A percentile compares a stretch with the other conserved stretches of the same genome.
phyloP scores from a whole-genome alignment of 2,113 vertebrate species.

The Carettochelys insculpta region DNA sequence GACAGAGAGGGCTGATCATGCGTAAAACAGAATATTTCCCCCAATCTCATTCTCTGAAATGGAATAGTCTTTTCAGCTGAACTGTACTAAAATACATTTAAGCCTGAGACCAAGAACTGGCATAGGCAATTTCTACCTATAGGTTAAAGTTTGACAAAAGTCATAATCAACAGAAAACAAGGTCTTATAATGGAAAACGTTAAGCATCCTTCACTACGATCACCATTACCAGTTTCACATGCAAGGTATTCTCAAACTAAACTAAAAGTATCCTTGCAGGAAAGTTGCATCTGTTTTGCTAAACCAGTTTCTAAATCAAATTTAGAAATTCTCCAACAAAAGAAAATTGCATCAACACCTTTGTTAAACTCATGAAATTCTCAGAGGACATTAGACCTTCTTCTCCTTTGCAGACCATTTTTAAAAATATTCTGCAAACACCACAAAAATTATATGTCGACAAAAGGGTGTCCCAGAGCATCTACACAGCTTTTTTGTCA shows the following conservation, averaged over 20 bases:
- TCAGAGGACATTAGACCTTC: background rate
- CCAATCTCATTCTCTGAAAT: background rate
- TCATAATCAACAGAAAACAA: background rate
- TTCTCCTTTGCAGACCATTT: background rate
- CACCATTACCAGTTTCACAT: background rate
- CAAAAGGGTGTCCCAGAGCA: no score
- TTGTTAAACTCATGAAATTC: background rate
- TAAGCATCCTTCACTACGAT: background rate
- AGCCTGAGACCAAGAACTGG: background rate
- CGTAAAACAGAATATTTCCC: background rate
- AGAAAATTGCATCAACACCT: background rate
- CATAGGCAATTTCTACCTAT: background rate
- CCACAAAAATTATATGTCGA: background rate
- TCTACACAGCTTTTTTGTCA: no score
- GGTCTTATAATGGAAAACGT: background rate
- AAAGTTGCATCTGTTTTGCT: background rate
- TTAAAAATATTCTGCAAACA: background rate
- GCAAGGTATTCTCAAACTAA: background rate
- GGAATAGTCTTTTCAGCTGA: background rate
- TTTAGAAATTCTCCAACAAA: background rate
- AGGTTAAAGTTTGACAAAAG: background rate
- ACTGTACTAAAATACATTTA: background rate
- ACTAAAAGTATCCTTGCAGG: background rate
- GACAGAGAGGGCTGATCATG: background rate
- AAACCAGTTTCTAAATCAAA: background rate